Evolutionary conservation across 2,113 vertebrate genomes (phyloP), one percentile per base, ranked within the genome.

Genomic region (Gadus macrocephalus): DNA sequence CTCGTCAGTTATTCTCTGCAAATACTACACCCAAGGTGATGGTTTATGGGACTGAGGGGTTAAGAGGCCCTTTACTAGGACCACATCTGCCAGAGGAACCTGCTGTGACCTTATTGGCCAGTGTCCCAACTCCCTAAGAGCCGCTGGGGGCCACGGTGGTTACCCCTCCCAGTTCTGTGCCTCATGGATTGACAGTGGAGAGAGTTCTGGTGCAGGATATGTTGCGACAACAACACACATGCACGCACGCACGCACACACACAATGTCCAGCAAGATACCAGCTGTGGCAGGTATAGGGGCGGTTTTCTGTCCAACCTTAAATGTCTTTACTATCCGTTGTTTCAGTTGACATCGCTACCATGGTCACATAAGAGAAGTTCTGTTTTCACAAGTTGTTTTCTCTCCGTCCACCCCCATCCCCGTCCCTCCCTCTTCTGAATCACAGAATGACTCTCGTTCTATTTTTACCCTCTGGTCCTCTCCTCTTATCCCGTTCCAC

Each of bases 401-500:
- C 77, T 80, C 78, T 77, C 71, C 67, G 38, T 64, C 64, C 67
- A 69, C 58, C 74, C 31, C 67, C 19, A 75, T n/a, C 81, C 78
- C 73, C 77, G 73, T 72, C 68, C 64, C 81, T 71, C 67, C 71
- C 80, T 89, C 88, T 80, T 76, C 79, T 87, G 81, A 35, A 35
- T 35, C 81, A 87, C 84, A 88, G 87, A 91, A 90, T 90, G 87
- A 90, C 88, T 91, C 83, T 81, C 65, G 42, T 71, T 89, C 89
- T 93, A 92, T 93, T 92, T 92, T 92, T 92, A 92, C 78, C 79
- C 77, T 74, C 78, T 81, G 69, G 78, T 83, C 73, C 85, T 90
- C 81, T 88, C 75, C 78, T 74, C 85, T 84, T 81, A 79, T 85
- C 75, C 83, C 67, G 85, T 89, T 87, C 86, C 88, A 89, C 87